A percentile compares a stretch with the other conserved stretches of the same genome.
phyloP scores from a whole-genome alignment of 2,888 invertebrate species.

The Lordiphosa fenestrarum region DNA sequence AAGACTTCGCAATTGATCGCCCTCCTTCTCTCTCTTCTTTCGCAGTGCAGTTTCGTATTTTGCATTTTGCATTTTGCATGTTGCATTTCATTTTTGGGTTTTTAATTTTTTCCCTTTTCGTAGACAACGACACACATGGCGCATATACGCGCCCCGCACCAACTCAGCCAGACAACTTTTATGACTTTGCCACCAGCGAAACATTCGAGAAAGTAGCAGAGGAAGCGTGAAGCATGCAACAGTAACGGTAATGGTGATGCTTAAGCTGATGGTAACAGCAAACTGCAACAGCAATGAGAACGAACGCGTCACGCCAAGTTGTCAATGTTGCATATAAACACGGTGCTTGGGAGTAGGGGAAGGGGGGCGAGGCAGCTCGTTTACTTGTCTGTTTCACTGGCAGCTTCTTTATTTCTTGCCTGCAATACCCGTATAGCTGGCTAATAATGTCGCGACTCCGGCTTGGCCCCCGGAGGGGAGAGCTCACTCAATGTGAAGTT shows the following conservation, averaged over 20 bases:
- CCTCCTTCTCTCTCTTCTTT: conserved; percentile 4
- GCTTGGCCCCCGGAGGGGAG: conserved; percentile 13
- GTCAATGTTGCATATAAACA: conserved; percentile 72
- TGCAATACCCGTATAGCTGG: conserved; percentile 42
- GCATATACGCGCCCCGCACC: conserved; percentile 20
- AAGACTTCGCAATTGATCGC: too few species aligned
- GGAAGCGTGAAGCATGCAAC: conserved; percentile 4
- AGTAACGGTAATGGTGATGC: conserved; percentile 53
- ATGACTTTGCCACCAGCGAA: conserved; percentile 48
- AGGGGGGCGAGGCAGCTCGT: conserved; percentile 32
- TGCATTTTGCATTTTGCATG: conserved; percentile 41
- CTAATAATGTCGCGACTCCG: conserved; percentile 62
- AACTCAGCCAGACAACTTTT: conserved; percentile 55
- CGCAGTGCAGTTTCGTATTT: conserved; percentile 34
- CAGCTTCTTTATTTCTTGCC: conserved; percentile 27
- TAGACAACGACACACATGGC: conserved; percentile 24
- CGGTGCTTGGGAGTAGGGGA: conserved; percentile 36
- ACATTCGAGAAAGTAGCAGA: conserved; percentile 7
- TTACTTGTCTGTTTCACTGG: conserved; percentile 59
- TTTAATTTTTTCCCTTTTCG: conserved; percentile 16
- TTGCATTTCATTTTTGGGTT: conserved; percentile 40
- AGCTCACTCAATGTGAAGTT: conserved; percentile 5
- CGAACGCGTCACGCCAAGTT: conserved; percentile 54
- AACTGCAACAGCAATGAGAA: conserved; percentile 13
- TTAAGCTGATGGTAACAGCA: conserved; percentile 30